These are phyloP conservation scores for Myotis brandtii DNA, from an alignment of 2,113 vertebrate genomes.

Conservation along the genomic window DNA sequence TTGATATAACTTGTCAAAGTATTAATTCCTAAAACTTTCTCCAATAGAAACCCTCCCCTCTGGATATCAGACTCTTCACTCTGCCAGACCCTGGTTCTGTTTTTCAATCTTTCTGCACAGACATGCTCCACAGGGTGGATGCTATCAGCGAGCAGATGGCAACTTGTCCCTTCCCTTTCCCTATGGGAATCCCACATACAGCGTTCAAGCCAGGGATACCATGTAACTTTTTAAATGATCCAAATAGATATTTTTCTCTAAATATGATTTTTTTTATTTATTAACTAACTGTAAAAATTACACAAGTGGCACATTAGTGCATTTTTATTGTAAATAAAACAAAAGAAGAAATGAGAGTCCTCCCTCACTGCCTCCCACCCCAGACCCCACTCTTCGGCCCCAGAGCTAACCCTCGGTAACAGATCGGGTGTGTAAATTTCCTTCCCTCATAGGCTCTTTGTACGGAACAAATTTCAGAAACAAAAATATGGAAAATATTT, in stretches of 20 bases:
- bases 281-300: background rate
- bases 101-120: background rate
- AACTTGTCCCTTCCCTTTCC: background rate
- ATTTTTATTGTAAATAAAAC: conserved; percentile 13
- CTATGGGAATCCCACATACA: background rate
- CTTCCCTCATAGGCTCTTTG: conserved; percentile 63
- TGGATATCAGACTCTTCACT: background rate
- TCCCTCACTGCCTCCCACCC: background rate
- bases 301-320: no score
- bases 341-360: background rate
- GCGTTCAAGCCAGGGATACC: background rate
- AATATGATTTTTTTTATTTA: background rate
- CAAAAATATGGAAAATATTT: conserved; percentile 80
- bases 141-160: background rate
- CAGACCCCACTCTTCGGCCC: background rate
- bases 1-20: background rate
- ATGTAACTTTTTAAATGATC: background rate
- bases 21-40: background rate
- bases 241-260: background rate
- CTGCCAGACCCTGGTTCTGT: background rate
- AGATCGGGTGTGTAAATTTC: conserved; percentile 37
- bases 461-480: conserved; percentile 73
- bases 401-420: background rate
- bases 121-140: background rate
- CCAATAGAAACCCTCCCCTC: background rate